Evolutionary conservation across 2,113 vertebrate species (phyloP).

Genomic region (Camelus bactrianus): DNA sequence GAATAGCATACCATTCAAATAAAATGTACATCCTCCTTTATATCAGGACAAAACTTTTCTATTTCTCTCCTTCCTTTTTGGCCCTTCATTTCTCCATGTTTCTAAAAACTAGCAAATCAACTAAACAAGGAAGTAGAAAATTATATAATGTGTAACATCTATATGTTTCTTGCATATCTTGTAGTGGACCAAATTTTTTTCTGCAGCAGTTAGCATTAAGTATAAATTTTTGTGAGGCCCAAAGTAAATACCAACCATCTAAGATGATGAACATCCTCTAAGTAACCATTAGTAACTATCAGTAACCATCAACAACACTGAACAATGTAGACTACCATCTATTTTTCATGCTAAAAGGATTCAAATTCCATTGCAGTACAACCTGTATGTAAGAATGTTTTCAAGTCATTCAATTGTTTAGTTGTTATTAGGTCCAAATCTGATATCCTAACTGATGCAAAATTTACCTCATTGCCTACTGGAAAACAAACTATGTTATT

Average conservation of each 20-base stretch:
- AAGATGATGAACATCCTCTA: neutral
- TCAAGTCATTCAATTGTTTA: neutral
- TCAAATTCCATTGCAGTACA: neutral
- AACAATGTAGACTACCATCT: neutral
- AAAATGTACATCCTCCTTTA: conserved; percentile 34
- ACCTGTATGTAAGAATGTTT: neutral
- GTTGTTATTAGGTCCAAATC: neutral
- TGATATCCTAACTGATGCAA: neutral
- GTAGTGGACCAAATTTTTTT: neutral
- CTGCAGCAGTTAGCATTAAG: neutral
- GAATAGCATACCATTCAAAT: conserved; percentile 28
- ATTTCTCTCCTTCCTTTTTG: neutral
- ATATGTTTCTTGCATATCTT: neutral
- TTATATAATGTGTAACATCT: neutral
- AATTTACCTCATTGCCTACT: neutral
- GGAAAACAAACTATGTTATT: neutral
- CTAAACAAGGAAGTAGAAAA: neutral
- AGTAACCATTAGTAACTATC: neutral
- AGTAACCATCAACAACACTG: neutral
- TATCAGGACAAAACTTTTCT: neutral
- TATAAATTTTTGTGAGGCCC: neutral
- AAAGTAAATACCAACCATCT: neutral
- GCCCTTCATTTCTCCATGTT: neutral
- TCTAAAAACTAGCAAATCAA: neutral
- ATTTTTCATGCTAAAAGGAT: neutral